Conservation (phyloP, 2,113 vertebrate genomes). For the Aphyosemion australe region DNA sequence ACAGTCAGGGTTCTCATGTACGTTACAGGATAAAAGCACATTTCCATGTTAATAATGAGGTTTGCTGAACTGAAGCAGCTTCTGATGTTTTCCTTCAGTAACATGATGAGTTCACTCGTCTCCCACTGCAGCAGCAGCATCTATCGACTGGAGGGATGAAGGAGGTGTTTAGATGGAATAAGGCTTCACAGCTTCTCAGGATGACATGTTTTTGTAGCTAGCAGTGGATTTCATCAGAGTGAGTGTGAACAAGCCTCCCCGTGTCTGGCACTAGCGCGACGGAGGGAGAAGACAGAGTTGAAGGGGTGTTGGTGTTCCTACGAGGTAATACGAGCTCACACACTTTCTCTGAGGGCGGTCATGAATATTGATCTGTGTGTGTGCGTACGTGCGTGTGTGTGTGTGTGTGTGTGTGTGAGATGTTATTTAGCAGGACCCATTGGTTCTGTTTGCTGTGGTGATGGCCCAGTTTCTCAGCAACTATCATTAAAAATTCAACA, state of each 20-base stretch:
- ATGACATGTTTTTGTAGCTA: slow-evolving; percentile 31
- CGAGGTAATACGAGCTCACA: slow-evolving; percentile 41
- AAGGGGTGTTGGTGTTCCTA: slow-evolving; percentile 36
- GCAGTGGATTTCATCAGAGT: slow-evolving; percentile 25
- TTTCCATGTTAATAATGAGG: too few species aligned
- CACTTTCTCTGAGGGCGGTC: slow-evolving; percentile 29
- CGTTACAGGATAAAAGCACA: too few species aligned
- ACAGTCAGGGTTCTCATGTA: too few species aligned
- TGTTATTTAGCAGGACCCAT: neutral
- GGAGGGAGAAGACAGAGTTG: slow-evolving; percentile 7
- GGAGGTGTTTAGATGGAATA: too few species aligned
- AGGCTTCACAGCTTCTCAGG: neutral
- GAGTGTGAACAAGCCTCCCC: slow-evolving; percentile 41
- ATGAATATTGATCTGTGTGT: slow-evolving; percentile 53
- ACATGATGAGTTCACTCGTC: too few species aligned
- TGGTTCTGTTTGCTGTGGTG: slow-evolving; percentile 1
- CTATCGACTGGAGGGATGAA: too few species aligned
- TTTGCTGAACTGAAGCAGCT: too few species aligned
- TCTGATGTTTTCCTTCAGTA: too few species aligned
- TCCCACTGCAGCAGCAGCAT: too few species aligned
- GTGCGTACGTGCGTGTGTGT: slow-evolving; percentile 2
- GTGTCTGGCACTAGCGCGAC: slow-evolving; percentile 1
- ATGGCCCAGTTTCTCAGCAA: slow-evolving; percentile 10
- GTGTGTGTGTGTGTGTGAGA: neutral
- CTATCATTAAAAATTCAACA: slow-evolving; percentile 23